Conservation (phyloP, 2,113 vertebrate genomes). For the Rhizomys pruinosus region DNA sequence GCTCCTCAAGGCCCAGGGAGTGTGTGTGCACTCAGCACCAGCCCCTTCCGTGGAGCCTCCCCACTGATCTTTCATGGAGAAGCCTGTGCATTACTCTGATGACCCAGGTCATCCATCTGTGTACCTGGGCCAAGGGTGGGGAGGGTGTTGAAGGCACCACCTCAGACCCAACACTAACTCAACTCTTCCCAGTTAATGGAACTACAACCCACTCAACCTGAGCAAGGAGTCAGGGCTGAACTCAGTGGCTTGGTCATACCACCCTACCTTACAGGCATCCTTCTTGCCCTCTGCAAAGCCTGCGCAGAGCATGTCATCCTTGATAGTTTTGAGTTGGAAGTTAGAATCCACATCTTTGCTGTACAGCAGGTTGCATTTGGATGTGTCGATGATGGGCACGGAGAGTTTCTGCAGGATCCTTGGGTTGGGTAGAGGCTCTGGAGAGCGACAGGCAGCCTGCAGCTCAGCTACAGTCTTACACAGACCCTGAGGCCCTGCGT, state of each 20-base stretch:
- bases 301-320: slow-evolving; percentile 81
- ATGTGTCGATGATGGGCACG: slow-evolving; percentile 75
- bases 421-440: slow-evolving; percentile 76
- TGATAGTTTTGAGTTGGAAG: slow-evolving; percentile 67
- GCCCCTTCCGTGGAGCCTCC: not conserved
- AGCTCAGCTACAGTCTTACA: not conserved
- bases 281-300: slow-evolving; percentile 82
- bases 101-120: not conserved
- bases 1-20: not conserved
- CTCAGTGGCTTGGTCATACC: no score
- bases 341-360: not conserved
- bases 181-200: not conserved
- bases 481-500: not conserved
- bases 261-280: slow-evolving; percentile 84
- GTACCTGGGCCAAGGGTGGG: no score
- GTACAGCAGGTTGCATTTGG: slow-evolving; percentile 79
- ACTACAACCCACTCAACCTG: not conserved
- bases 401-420: slow-evolving; percentile 80
- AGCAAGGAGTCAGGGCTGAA: not conserved
- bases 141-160: not conserved
- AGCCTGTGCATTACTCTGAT: not conserved
- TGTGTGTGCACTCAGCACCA: not conserved
- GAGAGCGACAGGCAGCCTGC: not conserved
- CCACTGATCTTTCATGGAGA: not conserved
- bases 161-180: not conserved